Percentiles rank a stretch among this genome's conserved stretches.
phyloP scores from a whole-genome alignment of 2,113 vertebrate species.

The Prionailurus viverrinus region DNA sequence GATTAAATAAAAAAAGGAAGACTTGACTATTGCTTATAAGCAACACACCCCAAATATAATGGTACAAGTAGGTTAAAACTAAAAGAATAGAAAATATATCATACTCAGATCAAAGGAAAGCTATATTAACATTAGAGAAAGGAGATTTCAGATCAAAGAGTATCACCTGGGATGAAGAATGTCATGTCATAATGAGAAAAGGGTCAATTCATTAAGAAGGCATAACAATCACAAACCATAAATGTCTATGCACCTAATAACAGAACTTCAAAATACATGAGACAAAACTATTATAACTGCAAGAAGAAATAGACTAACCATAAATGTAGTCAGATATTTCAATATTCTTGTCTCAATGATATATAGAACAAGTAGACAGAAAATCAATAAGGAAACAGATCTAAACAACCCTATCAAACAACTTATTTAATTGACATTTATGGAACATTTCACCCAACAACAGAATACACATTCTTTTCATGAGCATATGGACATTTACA shows the following conservation, averaged over 20 bases:
- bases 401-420: neutral
- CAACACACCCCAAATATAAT: neutral
- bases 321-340: neutral
- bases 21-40: neutral
- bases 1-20: neutral
- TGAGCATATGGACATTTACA: neutral
- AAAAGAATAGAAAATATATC: neutral
- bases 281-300: neutral
- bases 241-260: neutral
- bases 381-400: conserved; percentile 1
- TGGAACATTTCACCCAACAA: neutral
- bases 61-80: neutral
- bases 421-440: conserved; percentile 5
- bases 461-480: conserved; percentile 19
- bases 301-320: neutral
- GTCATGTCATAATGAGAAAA: neutral
- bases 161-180: neutral
- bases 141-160: neutral
- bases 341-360: neutral
- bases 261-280: neutral
- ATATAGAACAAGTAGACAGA: neutral
- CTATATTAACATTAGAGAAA: neutral
- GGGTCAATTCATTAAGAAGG: neutral
- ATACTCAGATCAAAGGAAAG: neutral
- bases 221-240: neutral